These are phyloP conservation scores for Pachyseris speciosa DNA, from an alignment of 64 coral and sea anemone species.

Conservation along the genomic window DNA sequence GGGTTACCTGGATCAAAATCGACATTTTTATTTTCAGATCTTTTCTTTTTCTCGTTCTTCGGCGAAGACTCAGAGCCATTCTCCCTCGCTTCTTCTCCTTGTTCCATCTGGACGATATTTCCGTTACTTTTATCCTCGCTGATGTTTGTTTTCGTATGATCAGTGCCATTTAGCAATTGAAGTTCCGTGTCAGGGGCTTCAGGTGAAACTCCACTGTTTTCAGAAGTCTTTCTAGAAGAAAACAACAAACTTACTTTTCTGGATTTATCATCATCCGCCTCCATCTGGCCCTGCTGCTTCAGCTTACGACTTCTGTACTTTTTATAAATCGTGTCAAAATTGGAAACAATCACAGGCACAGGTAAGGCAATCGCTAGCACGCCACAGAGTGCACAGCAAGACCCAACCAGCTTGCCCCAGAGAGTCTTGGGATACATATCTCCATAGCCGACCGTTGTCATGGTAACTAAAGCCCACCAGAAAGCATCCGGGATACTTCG, in stretches of 20 bases:
- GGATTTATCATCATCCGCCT: background rate
- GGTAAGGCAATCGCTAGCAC: slow-evolving; percentile 89
- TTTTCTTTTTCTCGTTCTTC: background rate
- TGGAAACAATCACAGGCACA: slow-evolving; percentile 93
- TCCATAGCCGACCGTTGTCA: slow-evolving; percentile 96
- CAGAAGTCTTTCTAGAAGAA: slow-evolving; percentile 10
- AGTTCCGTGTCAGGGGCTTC: background rate
- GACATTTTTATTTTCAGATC: background rate
- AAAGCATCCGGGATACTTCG: slow-evolving; percentile 87
- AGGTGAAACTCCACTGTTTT: background rate
- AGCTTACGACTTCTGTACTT: slow-evolving; percentile 86
- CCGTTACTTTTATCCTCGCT: slow-evolving; percentile 27
- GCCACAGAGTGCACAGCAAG: slow-evolving; percentile 86
- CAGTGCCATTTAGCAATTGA: background rate
- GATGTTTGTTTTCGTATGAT: background rate
- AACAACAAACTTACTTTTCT: slow-evolving; percentile 21
- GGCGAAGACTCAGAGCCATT: background rate
- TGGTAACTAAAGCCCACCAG: slow-evolving; percentile 95
- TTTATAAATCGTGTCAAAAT: slow-evolving; percentile 93
- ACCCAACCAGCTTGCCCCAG: slow-evolving; percentile 91
- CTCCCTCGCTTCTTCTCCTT: background rate
- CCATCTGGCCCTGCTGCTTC: slow-evolving; percentile 66
- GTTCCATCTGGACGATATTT: slow-evolving; percentile 13
- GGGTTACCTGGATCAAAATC: background rate
- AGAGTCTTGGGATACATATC: slow-evolving; percentile 84